Base-by-base conservation (phyloP, 2,113 vertebrate genomes). In the Conger conger region DNA sequence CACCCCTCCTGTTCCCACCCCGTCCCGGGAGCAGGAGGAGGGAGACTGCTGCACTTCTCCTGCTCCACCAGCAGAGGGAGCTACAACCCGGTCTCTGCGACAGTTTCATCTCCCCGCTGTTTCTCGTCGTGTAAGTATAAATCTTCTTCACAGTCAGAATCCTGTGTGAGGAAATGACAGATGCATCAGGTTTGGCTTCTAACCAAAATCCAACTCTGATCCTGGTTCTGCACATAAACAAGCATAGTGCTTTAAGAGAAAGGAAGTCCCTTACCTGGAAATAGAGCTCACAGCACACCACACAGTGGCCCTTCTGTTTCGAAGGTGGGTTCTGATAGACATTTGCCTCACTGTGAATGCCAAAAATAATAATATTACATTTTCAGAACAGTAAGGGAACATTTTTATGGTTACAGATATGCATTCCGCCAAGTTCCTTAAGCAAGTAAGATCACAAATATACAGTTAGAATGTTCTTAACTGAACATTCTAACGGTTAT, bases 31-130 rank as follows among this genome's bases (percentile, higher is more conserved):
- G 60, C 83, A 30, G 35, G 30, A 45, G 38, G n/a, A 73, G 45
- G 23, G 36, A 36, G 23, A 73, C 20, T 16, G n/a, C 18, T 86
- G 86, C 53, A 85, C 81, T 86, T 84, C n/a, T 82, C 63, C 7
- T 4, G 42, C n/a, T 23, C 78, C 7, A 23, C 84, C 87, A 89
- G 81, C 76, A 81, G 87, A 87, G 84, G 53, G 53, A 80, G 86
- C 90, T 94, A 95, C 84, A 86, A 93, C 82, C 87, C 91, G 80
- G 94, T 94, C 85, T 95, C 94, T 0, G 88, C 88, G 37, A 86
- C 82, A 4, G 50, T 42, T 27, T 90, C 85, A 0, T 90, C 84
- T 2, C 15, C n/a, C 27, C 15, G 0, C 1, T 81, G 81, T 30
- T 37, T 84, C 85, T 89, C 88, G 37, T 93, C 86, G 3, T 83